Percentiles rank a stretch among this genome's conserved stretches.
Evolutionary conservation across 2,888 invertebrate genomes (phyloP).

Genomic region (Acrobasis repandana): DNA sequence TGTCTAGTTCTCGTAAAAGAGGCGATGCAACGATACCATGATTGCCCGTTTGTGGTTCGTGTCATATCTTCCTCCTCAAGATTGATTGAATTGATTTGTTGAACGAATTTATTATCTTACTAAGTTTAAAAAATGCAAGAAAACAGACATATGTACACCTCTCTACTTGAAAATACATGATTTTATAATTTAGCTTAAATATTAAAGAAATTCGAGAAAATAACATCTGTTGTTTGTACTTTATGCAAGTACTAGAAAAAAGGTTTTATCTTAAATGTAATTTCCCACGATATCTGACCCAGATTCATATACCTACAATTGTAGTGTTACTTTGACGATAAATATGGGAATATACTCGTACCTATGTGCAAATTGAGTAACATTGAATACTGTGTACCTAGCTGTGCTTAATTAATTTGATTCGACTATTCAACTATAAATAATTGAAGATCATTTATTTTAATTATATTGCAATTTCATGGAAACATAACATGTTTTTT

Average conservation of each 20-base stretch:
- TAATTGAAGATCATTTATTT: not conserved
- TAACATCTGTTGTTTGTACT: too few species aligned
- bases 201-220: too few species aligned
- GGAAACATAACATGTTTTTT: not conserved
- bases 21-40: too few species aligned
- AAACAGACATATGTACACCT: too few species aligned
- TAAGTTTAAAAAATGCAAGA: too few species aligned
- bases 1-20: too few species aligned
- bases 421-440: not conserved
- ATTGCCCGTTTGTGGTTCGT: too few species aligned
- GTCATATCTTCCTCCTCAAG: too few species aligned
- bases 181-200: too few species aligned
- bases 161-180: too few species aligned
- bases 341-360: slow-evolving; percentile 9
- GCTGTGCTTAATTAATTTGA: not conserved
- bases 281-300: slow-evolving; percentile 8
- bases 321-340: not conserved
- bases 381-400: not conserved
- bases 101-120: too few species aligned
- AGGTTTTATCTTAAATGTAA: not conserved
- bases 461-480: not conserved
- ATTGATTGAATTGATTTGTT: too few species aligned
- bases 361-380: slow-evolving; percentile 2
- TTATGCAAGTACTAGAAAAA: not conserved
- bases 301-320: slow-evolving; percentile 10